phyloP scores from a whole-genome alignment of 2,888 invertebrate genomes.

The Troides oblongomaculatus region DNA sequence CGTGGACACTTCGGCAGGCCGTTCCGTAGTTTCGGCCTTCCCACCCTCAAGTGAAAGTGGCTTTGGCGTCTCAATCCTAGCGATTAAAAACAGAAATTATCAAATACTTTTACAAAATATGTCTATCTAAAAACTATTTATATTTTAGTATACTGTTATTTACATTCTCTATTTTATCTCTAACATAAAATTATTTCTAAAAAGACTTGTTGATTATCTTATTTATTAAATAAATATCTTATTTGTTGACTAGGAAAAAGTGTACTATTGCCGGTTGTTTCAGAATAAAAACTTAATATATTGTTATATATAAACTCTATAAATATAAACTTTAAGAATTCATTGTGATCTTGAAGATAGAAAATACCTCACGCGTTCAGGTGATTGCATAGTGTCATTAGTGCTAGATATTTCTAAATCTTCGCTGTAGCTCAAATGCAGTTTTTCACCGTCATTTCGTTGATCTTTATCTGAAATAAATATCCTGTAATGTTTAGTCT shows the following conservation, averaged over 20 bases:
- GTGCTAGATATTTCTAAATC: conserved; percentile 78
- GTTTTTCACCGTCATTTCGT: conserved; percentile 63
- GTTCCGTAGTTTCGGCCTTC: conserved; percentile 54
- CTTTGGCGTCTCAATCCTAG: conserved; percentile 75
- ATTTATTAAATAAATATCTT: too few species aligned
- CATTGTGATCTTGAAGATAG: conserved; percentile 41
- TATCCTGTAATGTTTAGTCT: neutral
- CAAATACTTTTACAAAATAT: neutral
- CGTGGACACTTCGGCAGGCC: conserved; percentile 73
- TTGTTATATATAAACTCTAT: neutral
- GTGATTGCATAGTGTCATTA: conserved; percentile 76
- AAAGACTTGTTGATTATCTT: too few species aligned
- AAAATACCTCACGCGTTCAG: conserved; percentile 77
- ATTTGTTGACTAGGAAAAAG: too few species aligned
- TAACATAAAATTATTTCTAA: too few species aligned
- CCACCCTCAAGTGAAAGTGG: conserved; percentile 67
- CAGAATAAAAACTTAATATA: neutral
- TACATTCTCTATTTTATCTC: too few species aligned
- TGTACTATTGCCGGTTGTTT: too few species aligned
- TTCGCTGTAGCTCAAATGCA: conserved; percentile 71
- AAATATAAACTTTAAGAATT: neutral
- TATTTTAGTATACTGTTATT: too few species aligned
- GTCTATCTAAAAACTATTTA: too few species aligned
- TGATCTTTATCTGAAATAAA: conserved; percentile 63
- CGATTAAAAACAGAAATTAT: neutral